Percentiles rank a stretch among this genome's conserved stretches.
Evolutionary conservation across 2,888 invertebrate species (phyloP).

Genomic region (Trissolcus brochymenae): DNA sequence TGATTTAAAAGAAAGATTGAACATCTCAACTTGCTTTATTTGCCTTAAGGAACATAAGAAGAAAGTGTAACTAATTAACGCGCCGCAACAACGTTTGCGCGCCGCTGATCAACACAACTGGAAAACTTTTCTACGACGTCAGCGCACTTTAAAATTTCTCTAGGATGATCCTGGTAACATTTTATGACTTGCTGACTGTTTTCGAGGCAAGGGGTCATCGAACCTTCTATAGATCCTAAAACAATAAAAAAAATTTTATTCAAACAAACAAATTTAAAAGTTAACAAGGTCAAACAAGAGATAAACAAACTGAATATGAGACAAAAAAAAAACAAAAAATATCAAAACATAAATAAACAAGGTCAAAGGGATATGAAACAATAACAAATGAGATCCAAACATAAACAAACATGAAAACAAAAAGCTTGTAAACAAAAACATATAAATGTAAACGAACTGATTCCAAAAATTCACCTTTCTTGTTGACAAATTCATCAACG

Average conservation of each 20-base stretch:
- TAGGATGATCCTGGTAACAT: slow-evolving; percentile 80
- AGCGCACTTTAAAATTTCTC: slow-evolving; percentile 80
- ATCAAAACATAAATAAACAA: background rate
- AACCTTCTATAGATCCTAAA: slow-evolving; percentile 29
- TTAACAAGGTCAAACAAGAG: too few species aligned
- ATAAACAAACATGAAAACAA: too few species aligned
- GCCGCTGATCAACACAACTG: slow-evolving; percentile 80
- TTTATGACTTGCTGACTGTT: slow-evolving; percentile 79
- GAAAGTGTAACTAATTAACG: slow-evolving; percentile 63
- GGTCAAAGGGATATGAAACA: background rate
- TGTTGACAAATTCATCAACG: slow-evolving; percentile 63
- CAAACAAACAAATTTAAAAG: background rate
- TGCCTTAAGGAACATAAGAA: background rate
- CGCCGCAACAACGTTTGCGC: slow-evolving; percentile 75
- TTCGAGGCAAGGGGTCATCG: slow-evolving; percentile 78
- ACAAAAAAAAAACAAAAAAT: background rate
- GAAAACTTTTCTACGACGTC: slow-evolving; percentile 80
- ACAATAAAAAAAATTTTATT: slow-evolving; percentile 13
- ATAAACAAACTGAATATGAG: background rate
- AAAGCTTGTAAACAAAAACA: too few species aligned
- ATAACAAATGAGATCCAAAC: background rate
- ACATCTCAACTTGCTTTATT: background rate
- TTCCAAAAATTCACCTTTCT: slow-evolving; percentile 30
- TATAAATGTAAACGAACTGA: too few species aligned
- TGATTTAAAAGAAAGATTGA: too few species aligned